Evolutionary conservation across 30 jellyfish, hydroid and myxozoan species (phyloP).

Genomic region (Turritopsis rubra): DNA sequence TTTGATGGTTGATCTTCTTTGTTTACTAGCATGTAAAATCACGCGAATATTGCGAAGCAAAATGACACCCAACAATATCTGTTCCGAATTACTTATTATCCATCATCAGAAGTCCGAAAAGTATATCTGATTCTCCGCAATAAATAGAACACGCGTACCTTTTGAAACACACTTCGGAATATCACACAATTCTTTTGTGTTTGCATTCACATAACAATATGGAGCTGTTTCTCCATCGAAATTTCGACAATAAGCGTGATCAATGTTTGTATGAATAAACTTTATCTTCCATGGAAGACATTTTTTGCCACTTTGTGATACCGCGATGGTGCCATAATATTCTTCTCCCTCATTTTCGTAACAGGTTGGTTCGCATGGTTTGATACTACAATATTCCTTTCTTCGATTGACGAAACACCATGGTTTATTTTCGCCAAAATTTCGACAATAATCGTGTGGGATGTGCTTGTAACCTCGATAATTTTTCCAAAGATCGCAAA

Average conservation of each 20-base stretch:
- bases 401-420: constrained; percentile 77
- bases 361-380: constrained; percentile 43
- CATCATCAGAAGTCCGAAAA: too few relatives aligned
- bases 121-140: too few relatives aligned
- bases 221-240: constrained; percentile 58
- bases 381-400: constrained; percentile 37
- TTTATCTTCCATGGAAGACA: constrained; percentile 57
- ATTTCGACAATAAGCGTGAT: constrained; percentile 70
- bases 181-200: constrained; percentile 53
- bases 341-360: constrained; percentile 50
- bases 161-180: constrained; percentile 46
- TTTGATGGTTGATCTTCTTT: too few relatives aligned
- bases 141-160: constrained; percentile 22
- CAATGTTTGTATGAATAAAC: constrained; percentile 36
- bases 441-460: constrained; percentile 77
- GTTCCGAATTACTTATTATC: too few relatives aligned
- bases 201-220: constrained; percentile 45
- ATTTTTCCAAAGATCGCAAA: constrained; percentile 65
- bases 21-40: too few relatives aligned
- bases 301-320: constrained; percentile 41
- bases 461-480: constrained; percentile 46
- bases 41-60: too few relatives aligned
- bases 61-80: too few relatives aligned
- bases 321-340: constrained; percentile 52
- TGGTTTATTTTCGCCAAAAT: constrained; percentile 79